Evolutionary conservation across 2,888 invertebrate species (phyloP).

Genomic region (Cantharis nigra): DNA sequence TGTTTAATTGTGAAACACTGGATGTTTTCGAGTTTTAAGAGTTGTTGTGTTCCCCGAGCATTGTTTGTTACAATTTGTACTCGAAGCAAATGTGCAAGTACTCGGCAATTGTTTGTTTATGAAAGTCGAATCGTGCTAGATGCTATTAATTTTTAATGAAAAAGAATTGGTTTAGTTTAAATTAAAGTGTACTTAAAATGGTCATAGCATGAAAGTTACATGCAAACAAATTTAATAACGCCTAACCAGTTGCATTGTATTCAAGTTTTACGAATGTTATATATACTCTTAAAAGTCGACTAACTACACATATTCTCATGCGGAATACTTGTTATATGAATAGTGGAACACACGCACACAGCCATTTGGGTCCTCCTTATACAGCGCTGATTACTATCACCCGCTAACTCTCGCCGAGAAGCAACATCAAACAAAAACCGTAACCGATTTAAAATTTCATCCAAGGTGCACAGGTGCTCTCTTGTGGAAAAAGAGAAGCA

Average conservation of each 20-base stretch:
- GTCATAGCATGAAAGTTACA: constrained; percentile 21
- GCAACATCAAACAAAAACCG: constrained; percentile 43
- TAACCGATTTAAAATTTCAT: constrained; percentile 46
- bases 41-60: not conserved
- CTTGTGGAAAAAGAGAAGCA: constrained; percentile 30
- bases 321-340: constrained; percentile 37
- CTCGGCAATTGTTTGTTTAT: not conserved
- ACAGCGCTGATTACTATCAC: constrained; percentile 43
- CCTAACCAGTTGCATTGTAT: constrained; percentile 37
- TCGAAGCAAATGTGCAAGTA: not conserved
- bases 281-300: constrained; percentile 36
- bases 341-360: constrained; percentile 39
- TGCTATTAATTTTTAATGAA: not conserved
- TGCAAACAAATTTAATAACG: constrained; percentile 31
- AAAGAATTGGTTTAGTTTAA: not conserved
- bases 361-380: constrained; percentile 35
- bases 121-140: not conserved
- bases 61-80: not conserved
- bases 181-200: constrained; percentile 25
- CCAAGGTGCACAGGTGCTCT: constrained; percentile 41
- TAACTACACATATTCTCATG: constrained; percentile 42
- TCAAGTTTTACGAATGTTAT: constrained; percentile 35
- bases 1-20: not conserved
- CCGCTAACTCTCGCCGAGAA: constrained; percentile 33
- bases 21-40: not conserved